Evolutionary conservation across 2,888 invertebrate species (phyloP).

Genomic region (Epistrophella euchroma): DNA sequence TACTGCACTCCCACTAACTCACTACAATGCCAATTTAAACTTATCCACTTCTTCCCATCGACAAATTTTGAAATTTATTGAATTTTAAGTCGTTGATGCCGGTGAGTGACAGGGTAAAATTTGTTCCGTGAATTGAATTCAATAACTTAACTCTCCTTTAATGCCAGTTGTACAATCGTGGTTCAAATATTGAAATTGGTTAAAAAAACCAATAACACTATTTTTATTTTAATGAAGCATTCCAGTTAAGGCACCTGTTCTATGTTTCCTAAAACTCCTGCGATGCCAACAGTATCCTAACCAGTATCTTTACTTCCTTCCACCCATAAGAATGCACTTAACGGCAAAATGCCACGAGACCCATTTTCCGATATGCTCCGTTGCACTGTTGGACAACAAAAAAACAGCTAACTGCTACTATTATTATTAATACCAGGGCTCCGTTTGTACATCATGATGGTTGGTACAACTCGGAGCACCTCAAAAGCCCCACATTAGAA

Average conservation of each 20-base stretch:
- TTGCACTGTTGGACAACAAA: conserved; percentile 59
- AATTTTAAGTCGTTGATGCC: too few species aligned
- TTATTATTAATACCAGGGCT: conserved; percentile 4
- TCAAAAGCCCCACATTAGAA: conserved; percentile 65
- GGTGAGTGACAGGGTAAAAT: too few species aligned
- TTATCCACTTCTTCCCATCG: too few species aligned
- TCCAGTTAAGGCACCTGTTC: conserved; percentile 13
- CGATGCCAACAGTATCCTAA: conserved; percentile 16
- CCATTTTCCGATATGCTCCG: conserved; percentile 69
- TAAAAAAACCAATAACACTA: not conserved
- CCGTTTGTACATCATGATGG: not conserved
- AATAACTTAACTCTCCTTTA: too few species aligned
- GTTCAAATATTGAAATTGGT: too few species aligned
- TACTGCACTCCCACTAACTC: too few species aligned
- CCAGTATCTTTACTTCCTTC: not conserved
- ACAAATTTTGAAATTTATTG: too few species aligned
- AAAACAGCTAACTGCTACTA: conserved; percentile 56
- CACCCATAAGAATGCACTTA: conserved; percentile 17
- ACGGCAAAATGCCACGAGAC: conserved; percentile 50
- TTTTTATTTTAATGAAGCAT: not conserved
- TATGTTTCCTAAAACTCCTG: conserved; percentile 1
- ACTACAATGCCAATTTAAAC: too few species aligned
- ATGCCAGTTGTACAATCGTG: too few species aligned
- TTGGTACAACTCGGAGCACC: conserved; percentile 32
- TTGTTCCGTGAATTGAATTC: too few species aligned